Evolutionary conservation across 2,888 invertebrate species (phyloP).

Genomic region (Abscondita cerata): DNA sequence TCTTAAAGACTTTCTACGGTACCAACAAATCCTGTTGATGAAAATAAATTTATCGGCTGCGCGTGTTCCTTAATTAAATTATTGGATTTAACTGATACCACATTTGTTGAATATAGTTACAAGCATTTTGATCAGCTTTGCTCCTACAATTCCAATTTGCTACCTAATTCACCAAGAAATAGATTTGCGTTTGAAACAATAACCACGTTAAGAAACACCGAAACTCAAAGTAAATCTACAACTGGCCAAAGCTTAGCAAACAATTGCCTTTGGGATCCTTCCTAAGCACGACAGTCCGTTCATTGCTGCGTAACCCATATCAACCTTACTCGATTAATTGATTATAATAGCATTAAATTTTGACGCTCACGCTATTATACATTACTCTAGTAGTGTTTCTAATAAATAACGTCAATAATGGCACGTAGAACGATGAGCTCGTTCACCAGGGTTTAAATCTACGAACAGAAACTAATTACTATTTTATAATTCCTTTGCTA

Average conservation of each 20-base stretch:
- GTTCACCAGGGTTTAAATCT: not conserved
- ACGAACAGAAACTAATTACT: not conserved
- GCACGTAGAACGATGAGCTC: not conserved
- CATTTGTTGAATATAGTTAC: no score
- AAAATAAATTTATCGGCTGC: no score
- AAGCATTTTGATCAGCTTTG: no score
- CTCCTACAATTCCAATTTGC: conserved; percentile 2
- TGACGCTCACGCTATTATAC: not conserved
- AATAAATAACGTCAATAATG: not conserved
- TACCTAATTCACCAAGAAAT: not conserved
- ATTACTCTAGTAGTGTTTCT: not conserved
- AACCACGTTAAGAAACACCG: conserved; percentile 5
- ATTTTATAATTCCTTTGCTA: not conserved
- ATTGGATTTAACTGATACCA: no score
- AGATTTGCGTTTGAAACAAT: conserved; percentile 1
- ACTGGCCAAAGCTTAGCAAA: conserved; percentile 2
- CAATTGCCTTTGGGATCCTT: conserved; percentile 3
- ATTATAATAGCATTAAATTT: conserved; percentile 5
- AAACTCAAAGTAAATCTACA: conserved; percentile 3
- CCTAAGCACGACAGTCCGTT: not conserved
- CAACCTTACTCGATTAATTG: not conserved
- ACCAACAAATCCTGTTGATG: no score
- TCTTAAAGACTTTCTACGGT: no score
- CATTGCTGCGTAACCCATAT: conserved; percentile 5
- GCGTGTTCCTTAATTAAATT: no score